A percentile compares a stretch with the other conserved stretches of the same genome.
These are phyloP conservation scores for Eudasyphora cyanicolor DNA, from an alignment of 2,888 invertebrate genomes.

Conservation along the genomic window DNA sequence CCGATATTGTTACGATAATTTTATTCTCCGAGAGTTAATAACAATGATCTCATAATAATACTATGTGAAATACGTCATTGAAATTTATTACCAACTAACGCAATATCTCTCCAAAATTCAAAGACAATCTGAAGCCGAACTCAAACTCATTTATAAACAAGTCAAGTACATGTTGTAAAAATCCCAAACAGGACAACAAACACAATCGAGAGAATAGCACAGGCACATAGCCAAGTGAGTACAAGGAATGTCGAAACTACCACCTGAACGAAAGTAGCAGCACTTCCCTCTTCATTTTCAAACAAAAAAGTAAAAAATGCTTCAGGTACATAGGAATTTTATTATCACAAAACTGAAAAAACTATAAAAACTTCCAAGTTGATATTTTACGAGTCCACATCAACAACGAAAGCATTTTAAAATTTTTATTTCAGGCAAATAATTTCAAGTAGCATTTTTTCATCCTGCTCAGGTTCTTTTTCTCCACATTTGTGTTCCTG, in stretches of 20 bases:
- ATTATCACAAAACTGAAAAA: conserved; percentile 40
- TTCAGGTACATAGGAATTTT: conserved; percentile 43
- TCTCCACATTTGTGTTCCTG: no score
- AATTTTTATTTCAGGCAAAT: conserved; percentile 17
- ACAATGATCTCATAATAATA: conserved; percentile 30
- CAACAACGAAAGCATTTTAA: conserved; percentile 25
- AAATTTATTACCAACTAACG: conserved; percentile 34
- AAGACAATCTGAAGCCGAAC: neutral
- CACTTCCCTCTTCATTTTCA: neutral
- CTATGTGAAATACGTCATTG: conserved; percentile 11
- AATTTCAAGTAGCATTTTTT: conserved; percentile 17
- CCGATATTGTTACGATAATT: conserved; percentile 24
- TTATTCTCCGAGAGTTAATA: conserved; percentile 35
- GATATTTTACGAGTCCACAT: conserved; percentile 48
- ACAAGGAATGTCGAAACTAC: neutral
- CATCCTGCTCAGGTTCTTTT: neutral
- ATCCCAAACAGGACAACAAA: neutral
- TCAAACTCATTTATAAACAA: neutral
- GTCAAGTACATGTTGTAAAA: neutral
- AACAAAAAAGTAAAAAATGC: neutral
- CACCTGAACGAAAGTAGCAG: neutral
- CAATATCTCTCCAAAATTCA: neutral
- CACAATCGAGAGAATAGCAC: neutral
- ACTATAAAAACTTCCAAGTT: conserved; percentile 28
- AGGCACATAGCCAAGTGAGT: no score